Base-by-base conservation (phyloP, 1,140 invertebrate species). In the Eurosta solidaginis region DNA sequence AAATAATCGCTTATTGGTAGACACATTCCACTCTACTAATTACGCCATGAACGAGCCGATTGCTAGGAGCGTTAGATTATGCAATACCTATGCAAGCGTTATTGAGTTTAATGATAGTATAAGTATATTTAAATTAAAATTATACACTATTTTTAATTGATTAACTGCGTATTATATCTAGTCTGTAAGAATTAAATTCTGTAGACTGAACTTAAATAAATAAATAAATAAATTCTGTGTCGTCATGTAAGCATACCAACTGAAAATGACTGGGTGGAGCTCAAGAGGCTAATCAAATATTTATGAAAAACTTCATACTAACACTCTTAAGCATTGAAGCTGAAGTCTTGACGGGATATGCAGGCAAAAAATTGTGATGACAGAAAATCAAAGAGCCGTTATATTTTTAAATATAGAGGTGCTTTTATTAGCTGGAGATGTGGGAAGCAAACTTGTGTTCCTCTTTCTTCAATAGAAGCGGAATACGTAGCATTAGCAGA, bases 341-440 rank as follows among this genome's bases (percentile, higher is more conserved):
- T 44, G 12, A 44, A 44, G 42, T 44, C 12, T 12, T 44, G 42
- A 12, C 0, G 42, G 42, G 42, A 44, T 59, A 59, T 25, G 52
- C 22, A 59, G 52, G 22, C 52, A 25, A 12, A n/a, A 25, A 59
- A 22, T 29, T 10, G 52, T 9, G 27, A n/a, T 2, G 47, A 49
- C 47, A 49, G 47, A 49, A 49, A 49, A 49, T 49, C 47, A 2
- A n/a, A n/a, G 3, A 49, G 47, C 9, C 14, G 52, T 4, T 59
- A 59, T 22, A 29, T 59, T 25, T 59, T 59, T 25, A 59, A 59
- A 59, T 59, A 59, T 59, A 59, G 27, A 25, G 52, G 52, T 59
- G 22, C 20, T 20, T 59, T 12, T 25, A 29, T 59, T n/a, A 25
- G 20, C 12, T 59, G 52, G 52, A 25, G 6, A 3, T 59, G 52